Conservation (phyloP, 2,113 vertebrate genomes). For the Passer domesticus region DNA sequence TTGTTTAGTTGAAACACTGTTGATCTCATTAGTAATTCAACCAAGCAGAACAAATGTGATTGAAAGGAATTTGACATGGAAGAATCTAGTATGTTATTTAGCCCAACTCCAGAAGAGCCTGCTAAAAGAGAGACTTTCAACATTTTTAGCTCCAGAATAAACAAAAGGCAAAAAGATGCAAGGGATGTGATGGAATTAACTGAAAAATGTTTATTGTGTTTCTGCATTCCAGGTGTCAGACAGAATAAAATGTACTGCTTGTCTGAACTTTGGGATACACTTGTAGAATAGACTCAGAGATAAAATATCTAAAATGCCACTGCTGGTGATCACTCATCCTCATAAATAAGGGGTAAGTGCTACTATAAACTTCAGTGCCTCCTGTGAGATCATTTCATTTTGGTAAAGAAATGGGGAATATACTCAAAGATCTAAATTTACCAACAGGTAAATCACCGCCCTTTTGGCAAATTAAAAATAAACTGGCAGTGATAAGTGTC, state of each 20-base stretch:
- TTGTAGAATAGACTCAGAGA: background rate
- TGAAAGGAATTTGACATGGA: slow-evolving; percentile 1
- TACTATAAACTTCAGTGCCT: background rate
- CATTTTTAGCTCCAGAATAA: background rate
- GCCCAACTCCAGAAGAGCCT: background rate
- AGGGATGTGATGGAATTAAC: background rate
- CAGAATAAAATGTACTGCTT: background rate
- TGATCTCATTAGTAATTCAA: background rate
- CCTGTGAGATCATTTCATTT: background rate
- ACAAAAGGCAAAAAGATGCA: background rate
- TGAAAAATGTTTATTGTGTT: background rate
- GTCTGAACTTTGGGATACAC: background rate
- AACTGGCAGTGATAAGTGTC: background rate
- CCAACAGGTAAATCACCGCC: background rate
- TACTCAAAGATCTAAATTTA: background rate
- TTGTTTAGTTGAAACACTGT: background rate
- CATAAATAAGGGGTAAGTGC: background rate
- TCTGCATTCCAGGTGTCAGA: background rate
- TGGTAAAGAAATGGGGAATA: background rate
- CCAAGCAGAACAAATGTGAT: slow-evolving; percentile 23
- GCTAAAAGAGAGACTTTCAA: background rate
- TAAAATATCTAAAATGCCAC: background rate
- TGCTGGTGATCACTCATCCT: background rate
- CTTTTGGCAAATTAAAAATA: slow-evolving; percentile 34
- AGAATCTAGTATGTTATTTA: background rate